Evolutionary conservation across 2,113 vertebrate genomes (phyloP).

Genomic region (Alectura lathami): DNA sequence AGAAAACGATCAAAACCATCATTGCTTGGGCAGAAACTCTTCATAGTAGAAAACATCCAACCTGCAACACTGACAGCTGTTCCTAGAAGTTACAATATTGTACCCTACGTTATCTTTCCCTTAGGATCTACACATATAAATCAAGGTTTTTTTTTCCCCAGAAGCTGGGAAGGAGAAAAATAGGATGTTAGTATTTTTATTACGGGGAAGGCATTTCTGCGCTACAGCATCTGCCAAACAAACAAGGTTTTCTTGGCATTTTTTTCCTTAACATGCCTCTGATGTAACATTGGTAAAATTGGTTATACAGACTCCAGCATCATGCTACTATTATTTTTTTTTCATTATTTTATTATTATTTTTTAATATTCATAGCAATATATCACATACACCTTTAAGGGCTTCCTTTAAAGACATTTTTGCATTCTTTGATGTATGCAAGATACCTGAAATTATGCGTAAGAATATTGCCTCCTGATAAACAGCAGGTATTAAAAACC

Average conservation of each 20-base stretch:
- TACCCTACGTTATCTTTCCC: neutral
- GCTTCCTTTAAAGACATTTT: neutral
- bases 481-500: neutral
- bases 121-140: neutral
- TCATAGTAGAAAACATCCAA: neutral
- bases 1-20: neutral
- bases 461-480: neutral
- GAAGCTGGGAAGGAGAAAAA: neutral
- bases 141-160: neutral
- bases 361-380: neutral
- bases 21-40: neutral
- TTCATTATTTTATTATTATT: no score
- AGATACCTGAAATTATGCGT: neutral
- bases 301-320: neutral
- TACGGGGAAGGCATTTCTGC: neutral
- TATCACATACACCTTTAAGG: neutral
- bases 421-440: neutral
- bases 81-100: neutral
- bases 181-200: neutral
- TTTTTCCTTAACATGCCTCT: neutral
- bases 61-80: neutral
- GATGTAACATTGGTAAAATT: neutral
- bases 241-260: no score
- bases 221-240: neutral
- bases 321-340: neutral